Evolutionary conservation across 2,113 vertebrate genomes (phyloP).

Genomic region (Lonchura striata): DNA sequence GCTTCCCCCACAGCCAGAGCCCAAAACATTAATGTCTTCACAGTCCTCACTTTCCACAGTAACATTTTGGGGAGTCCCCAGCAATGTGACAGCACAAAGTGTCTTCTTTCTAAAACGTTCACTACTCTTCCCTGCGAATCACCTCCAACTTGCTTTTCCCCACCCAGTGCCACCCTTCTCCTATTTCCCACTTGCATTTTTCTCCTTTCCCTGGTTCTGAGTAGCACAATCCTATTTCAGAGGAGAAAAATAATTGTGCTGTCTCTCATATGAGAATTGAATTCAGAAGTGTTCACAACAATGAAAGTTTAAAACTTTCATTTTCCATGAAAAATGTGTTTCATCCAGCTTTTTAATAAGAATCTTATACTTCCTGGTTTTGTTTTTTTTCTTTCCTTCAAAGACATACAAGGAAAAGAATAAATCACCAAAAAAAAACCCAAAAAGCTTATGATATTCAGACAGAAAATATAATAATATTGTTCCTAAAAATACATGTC

Average conservation of each 20-base stretch:
- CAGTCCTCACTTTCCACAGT: not conserved
- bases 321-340: not conserved
- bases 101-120: not conserved
- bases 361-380: not conserved
- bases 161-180: fast-evolving
- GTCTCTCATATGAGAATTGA: not conserved
- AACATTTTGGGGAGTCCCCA: fast-evolving
- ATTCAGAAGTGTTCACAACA: not conserved
- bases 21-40: not conserved
- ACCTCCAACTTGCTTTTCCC: not conserved
- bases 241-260: not conserved
- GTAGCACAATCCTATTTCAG: not conserved
- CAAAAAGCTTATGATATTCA: not conserved
- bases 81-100: not conserved
- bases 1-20: not conserved
- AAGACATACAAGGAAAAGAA: not conserved
- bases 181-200: not conserved
- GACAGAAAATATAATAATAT: not conserved
- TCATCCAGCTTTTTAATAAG: not conserved
- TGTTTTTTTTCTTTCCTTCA: not conserved
- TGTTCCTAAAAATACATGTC: not conserved
- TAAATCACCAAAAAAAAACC: not conserved
- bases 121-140: fast-evolving
- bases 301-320: not conserved
- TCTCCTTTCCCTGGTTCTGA: not conserved